Evolutionary conservation across 2,113 vertebrate genomes (phyloP), one percentile per base, ranked within the genome.

Genomic region (Nannospalax galili): DNA sequence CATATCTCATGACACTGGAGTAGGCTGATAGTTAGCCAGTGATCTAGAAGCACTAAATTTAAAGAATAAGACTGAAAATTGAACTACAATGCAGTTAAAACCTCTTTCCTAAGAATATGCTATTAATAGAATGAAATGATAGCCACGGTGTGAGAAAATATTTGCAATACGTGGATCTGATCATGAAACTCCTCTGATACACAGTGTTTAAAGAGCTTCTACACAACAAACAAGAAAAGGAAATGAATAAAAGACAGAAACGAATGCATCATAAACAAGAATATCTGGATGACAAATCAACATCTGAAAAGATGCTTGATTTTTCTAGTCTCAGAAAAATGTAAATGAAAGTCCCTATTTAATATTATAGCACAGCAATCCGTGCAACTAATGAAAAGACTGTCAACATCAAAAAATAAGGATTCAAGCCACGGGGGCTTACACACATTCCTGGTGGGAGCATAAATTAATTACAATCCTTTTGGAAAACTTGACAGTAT

Each of bases 51-150:
- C 6, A 56, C 14, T 40, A 74, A 72, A 26, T 58, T 15, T 60
- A 69, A 78, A 91, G 20, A 72, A 81, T n/a, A 86, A 7, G 20
- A 64, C 1, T 56, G 19, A 72, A 79, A 40, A 37, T 52, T 85
- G 35, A 10, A 67, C 77, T 65, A 72, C 5, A 48, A 85, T 75
- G 72, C 74, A 89, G 70, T 77, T 58, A 74, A 62, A 88, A 52
- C 48, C 11, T 7, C 11, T 52, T 52, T 52, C 11, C 11, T 52
- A 52, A 52, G 58, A 87, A 42, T 72, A 32, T 88, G 14, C 42
- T 67, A 30, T 64, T 77, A 88, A 80, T 37, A 84, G 32, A 37
- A 72, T 64, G 48, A 96, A 95, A 87, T 84, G n/a, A 16, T 91
- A 80, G 11, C 30, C 80, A 79, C 10, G 14, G 7, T 58, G 11